phyloP scores from a whole-genome alignment of 2,888 invertebrate species.

The Mythimna loreyi region DNA sequence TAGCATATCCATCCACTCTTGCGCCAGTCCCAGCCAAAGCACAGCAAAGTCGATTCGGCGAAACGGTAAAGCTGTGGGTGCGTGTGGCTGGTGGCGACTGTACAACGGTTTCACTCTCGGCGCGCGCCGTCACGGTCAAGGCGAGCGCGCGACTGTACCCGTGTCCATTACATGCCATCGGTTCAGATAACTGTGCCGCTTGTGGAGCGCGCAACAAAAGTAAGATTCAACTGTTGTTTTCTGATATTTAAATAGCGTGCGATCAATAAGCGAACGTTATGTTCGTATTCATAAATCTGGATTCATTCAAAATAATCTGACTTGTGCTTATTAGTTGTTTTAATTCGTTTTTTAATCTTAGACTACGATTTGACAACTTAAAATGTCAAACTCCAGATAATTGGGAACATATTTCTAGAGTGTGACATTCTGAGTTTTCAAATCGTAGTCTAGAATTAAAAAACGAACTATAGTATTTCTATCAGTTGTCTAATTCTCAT shows the following conservation, averaged over 20 bases:
- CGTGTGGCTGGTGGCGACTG: slow-evolving; percentile 34
- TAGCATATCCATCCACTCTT: slow-evolving; percentile 8
- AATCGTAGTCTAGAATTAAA: too few species aligned
- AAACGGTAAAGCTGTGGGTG: slow-evolving; percentile 38
- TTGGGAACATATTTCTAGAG: too few species aligned
- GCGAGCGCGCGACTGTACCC: slow-evolving; percentile 61
- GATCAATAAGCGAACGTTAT: background rate
- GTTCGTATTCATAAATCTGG: too few species aligned
- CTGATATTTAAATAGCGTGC: too few species aligned
- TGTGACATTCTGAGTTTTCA: too few species aligned
- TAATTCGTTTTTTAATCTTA: too few species aligned
- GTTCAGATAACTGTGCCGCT: slow-evolving; percentile 38
- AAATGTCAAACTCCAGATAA: too few species aligned
- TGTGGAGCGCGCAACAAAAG: slow-evolving; percentile 6
- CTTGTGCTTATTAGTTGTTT: too few species aligned
- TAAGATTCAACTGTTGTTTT: slow-evolving; percentile 5
- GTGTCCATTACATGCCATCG: slow-evolving; percentile 31
- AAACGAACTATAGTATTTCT: too few species aligned
- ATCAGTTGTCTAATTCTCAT: too few species aligned
- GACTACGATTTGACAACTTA: too few species aligned
- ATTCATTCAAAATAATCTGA: too few species aligned
- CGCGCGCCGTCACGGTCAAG: slow-evolving; percentile 73
- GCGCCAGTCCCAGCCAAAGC: background rate
- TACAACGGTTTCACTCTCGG: slow-evolving; percentile 68
- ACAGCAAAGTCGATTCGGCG: slow-evolving; percentile 20